Evolutionary conservation across 1,140 invertebrate genomes (phyloP), one percentile per base, ranked within the genome.

Genomic region (Pygmarrhopalites habei): DNA sequence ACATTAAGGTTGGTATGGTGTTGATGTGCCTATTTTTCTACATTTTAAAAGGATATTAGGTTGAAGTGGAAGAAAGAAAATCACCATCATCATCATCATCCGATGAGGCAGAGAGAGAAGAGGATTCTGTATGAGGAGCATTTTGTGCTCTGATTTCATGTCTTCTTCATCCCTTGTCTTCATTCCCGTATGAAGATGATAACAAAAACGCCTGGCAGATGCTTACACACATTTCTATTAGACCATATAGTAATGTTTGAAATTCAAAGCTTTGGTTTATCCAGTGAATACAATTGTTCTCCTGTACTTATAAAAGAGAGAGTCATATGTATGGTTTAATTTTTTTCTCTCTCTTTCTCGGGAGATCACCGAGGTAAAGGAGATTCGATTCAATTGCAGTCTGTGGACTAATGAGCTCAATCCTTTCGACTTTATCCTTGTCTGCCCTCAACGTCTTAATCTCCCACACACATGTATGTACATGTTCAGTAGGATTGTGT

Each of bases 331-430:
- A n/a, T n/a, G n/a, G n/a, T n/a, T n/a, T n/a, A n/a, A n/a, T n/a
- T n/a, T n/a, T n/a, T n/a, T n/a, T n/a, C n/a, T n/a, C n/a, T n/a
- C n/a, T n/a, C n/a, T n/a, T n/a, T n/a, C n/a, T n/a, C n/a, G n/a
- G n/a, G n/a, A n/a, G n/a, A n/a, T n/a, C n/a, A n/a, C n/a, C n/a
- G n/a, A n/a, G n/a, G n/a, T n/a, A n/a, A n/a, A 35, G 5, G 32
- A 52, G 28, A 52, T 52, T 21, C 7, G 28, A 52, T 52, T 52
- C 25, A 52, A 52, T 52, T 52, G 49, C 49, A 7, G 49, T 52
- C 49, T 14, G 49, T 26, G 4, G 23, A 52, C 49, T 52, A 52
- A 52, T 52, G 49, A 52, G 49, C 49, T 49, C 46, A 49, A 49
- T 21, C 23, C 7, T 21, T 12, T 21, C 19, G 46, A 49, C 46